phyloP scores from a whole-genome alignment of 2,113 vertebrate genomes.

The Trochalopteron elliotii region DNA sequence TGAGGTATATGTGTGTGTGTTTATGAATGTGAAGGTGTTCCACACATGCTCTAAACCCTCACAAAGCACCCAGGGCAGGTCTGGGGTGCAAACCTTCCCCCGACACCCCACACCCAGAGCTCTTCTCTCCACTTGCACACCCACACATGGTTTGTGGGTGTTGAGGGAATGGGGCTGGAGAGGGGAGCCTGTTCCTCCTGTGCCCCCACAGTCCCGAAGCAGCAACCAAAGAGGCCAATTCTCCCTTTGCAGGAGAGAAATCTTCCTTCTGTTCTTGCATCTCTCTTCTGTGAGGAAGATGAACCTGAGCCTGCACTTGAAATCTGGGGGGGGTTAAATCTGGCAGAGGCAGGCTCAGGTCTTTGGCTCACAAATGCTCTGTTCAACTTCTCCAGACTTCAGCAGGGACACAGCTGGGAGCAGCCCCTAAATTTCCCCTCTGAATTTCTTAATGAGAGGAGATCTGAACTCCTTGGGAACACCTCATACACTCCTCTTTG shows the following conservation, averaged over 20 bases:
- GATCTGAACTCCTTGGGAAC: not conserved
- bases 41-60: fast-evolving
- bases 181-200: not conserved
- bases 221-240: fast-evolving
- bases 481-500: not conserved
- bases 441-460: not conserved
- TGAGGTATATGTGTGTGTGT: fast-evolving
- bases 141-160: fast-evolving
- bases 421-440: not conserved
- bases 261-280: too few relatives aligned
- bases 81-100: not conserved
- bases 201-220: fast-evolving
- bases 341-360: not conserved
- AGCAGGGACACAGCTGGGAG: not conserved
- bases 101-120: fast-evolving
- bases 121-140: fast-evolving
- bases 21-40: not conserved
- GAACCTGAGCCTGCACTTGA: not conserved
- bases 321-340: not conserved
- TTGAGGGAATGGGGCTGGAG: not conserved
- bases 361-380: not conserved
- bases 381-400: not conserved
- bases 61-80: fast-evolving
- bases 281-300: too few relatives aligned
- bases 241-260: not conserved